Base-by-base conservation (phyloP, 2,888 invertebrate genomes). In the Sarcophaga variegata region DNA sequence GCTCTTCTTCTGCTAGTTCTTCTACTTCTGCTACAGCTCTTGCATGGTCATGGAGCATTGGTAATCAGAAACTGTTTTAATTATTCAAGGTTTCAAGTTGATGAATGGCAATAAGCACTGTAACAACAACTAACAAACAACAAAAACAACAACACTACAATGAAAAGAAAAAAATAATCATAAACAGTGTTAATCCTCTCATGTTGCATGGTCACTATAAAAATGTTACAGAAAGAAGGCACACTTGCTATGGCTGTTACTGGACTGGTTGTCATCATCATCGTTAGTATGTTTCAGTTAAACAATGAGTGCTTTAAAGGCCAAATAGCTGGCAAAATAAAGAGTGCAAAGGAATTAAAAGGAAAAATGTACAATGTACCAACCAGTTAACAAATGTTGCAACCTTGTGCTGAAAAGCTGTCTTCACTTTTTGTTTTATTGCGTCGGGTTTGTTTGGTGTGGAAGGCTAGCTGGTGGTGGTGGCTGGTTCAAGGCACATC, bases 61-160 rank as follows among this genome's bases (percentile, higher is more conserved):
- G 93, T 92, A 92, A 92, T 92, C 93, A 92, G 93, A 92, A 92
- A 90, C 92, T 91, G 91, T 90, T 91, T 92, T 93, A 92, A 92
- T 92, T 93, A 92, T 92, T 92, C 92, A 93, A 92, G 92, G 92
- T 92, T 92, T 92, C 91, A 91, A 91, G 91, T 91, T 92, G 92
- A 92, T 92, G 92, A 92, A 93, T 93, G 91, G 90, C 85, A 86
- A 86, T 85, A 88, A 86, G 81, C 82, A 85, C 81, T 78, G 37
- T 63, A 62, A 80, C 70, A 83, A 80, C 59, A 85, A 71, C 62
- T 47, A 71, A 20, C 12, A 17, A 54, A 54, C 12, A 82, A 82
- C 54, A 84, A 63, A 47, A 81, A 67, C 70, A 80, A 4, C 59
- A 78, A 12, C 25, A 76, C 54, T 17, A 54, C 12, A 63, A 20